Conservation (phyloP, 2,113 vertebrate species). For the Cranoglanis bouderius region DNA sequence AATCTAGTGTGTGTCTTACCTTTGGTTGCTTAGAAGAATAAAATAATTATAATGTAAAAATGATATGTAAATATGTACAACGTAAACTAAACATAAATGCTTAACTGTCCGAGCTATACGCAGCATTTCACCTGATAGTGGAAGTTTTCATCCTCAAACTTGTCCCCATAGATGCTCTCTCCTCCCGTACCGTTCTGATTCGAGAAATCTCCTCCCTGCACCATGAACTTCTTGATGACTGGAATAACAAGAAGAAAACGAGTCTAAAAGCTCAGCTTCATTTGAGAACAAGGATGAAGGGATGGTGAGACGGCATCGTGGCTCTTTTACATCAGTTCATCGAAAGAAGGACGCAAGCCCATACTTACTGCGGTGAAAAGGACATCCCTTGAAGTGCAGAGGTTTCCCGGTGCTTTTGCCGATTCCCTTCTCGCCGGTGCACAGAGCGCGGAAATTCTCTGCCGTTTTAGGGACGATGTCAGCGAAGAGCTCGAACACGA, state of each 20-base stretch:
- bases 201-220: slow-evolving; percentile 96
- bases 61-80: neutral
- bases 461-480: slow-evolving; percentile 92
- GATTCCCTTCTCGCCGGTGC: slow-evolving; percentile 91
- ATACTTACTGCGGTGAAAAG: slow-evolving; percentile 92
- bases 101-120: neutral
- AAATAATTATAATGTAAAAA: neutral
- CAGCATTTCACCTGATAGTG: slow-evolving; percentile 83
- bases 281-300: neutral
- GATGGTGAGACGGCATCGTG: neutral
- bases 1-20: neutral
- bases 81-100: neutral
- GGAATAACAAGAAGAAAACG: neutral
- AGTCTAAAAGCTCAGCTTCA: neutral
- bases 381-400: slow-evolving; percentile 95
- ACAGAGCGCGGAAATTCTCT: slow-evolving; percentile 93
- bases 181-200: slow-evolving; percentile 96
- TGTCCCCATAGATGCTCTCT: slow-evolving; percentile 98
- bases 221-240: slow-evolving; percentile 99
- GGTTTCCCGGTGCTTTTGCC: slow-evolving; percentile 88
- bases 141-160: slow-evolving; percentile 98
- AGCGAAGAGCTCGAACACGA: slow-evolving; percentile 91
- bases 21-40: neutral
- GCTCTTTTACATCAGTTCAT: neutral
- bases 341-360: neutral